A percentile compares a stretch with the other conserved stretches of the same genome.
phyloP scores from a whole-genome alignment of 2,113 vertebrate genomes.

The Saccopteryx leptura region DNA sequence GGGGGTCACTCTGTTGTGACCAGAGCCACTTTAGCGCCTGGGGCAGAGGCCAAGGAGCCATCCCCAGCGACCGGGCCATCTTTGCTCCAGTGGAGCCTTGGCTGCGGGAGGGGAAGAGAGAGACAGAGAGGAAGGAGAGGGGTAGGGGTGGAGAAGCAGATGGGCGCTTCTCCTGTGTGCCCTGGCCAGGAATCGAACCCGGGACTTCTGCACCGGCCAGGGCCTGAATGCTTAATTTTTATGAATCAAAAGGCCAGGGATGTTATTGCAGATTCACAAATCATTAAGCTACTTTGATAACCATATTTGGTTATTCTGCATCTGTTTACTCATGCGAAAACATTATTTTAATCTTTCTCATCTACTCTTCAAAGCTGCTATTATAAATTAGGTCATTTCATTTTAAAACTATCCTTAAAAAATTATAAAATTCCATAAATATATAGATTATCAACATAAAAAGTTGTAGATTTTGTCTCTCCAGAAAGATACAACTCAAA shows the following conservation, averaged over 20 bases:
- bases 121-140: too few relatives aligned
- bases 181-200: background rate
- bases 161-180: background rate
- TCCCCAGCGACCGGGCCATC: too few relatives aligned
- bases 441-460: background rate
- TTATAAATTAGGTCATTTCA: background rate
- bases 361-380: background rate
- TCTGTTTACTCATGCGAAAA: background rate
- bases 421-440: background rate
- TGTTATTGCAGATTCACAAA: constrained; percentile 1
- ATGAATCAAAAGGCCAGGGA: background rate
- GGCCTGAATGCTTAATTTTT: background rate
- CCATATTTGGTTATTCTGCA: background rate
- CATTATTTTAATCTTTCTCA: background rate
- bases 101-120: too few relatives aligned
- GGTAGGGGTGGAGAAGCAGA: too few relatives aligned
- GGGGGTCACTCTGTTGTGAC: too few relatives aligned
- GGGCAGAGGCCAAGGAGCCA: too few relatives aligned
- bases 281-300: background rate
- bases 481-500: background rate
- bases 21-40: too few relatives aligned
- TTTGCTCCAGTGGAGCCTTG: too few relatives aligned
- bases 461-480: background rate
- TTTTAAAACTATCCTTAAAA: background rate
- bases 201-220: background rate